Percentiles rank a stretch among this genome's conserved stretches.
Conservation (phyloP, 2,888 invertebrate genomes). For the Hofmannophila pseudospretella region DNA sequence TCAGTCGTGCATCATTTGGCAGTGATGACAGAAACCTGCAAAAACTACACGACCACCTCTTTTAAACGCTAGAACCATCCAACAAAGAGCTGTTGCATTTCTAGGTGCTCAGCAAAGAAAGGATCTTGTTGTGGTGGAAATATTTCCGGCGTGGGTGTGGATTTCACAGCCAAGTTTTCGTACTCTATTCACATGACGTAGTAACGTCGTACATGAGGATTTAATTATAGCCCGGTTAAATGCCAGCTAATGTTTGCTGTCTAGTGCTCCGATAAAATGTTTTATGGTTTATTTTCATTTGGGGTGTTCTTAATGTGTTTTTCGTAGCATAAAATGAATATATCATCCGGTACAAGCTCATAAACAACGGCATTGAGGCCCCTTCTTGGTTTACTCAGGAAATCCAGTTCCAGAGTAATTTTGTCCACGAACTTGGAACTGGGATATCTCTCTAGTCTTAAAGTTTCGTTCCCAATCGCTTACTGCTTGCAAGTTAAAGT, state of each 20-base stretch:
- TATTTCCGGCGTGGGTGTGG: slow-evolving; percentile 46
- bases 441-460: too few relatives aligned
- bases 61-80: not conserved
- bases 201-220: slow-evolving; percentile 32
- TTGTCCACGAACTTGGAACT: not conserved
- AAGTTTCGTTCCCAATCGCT: too few relatives aligned
- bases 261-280: slow-evolving; percentile 45
- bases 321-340: slow-evolving; percentile 3
- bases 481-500: too few relatives aligned
- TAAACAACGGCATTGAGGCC: slow-evolving; percentile 4
- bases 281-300: slow-evolving; percentile 54
- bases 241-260: slow-evolving; percentile 61
- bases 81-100: not conserved
- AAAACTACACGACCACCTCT: slow-evolving; percentile 2
- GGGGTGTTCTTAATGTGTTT: slow-evolving; percentile 20
- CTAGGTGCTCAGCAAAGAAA: not conserved
- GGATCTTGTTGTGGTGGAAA: slow-evolving; percentile 17
- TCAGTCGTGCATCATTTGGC: slow-evolving; percentile 48
- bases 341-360: slow-evolving; percentile 1
- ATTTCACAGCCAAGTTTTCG: slow-evolving; percentile 49
- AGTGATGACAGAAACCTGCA: slow-evolving; percentile 22
- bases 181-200: slow-evolving; percentile 41
- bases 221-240: slow-evolving; percentile 68
- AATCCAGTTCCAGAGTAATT: not conserved
- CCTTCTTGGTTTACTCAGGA: slow-evolving; percentile 2